These are phyloP conservation scores for Stomorhina lunata DNA, from an alignment of 2,888 invertebrate genomes.

Conservation along the genomic window DNA sequence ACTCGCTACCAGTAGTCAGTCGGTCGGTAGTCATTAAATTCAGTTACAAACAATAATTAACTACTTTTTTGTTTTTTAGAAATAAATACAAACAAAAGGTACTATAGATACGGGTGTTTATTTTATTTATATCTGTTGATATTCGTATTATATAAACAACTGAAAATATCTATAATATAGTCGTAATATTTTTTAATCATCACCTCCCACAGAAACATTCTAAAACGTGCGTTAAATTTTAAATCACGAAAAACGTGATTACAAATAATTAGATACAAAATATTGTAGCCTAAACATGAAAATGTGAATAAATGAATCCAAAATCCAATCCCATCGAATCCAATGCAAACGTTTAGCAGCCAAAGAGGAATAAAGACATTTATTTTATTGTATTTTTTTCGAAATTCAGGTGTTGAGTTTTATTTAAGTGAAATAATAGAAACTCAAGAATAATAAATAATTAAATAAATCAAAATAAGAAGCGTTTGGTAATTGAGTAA, in stretches of 20 bases:
- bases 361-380: too few species aligned
- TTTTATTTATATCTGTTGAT: background rate
- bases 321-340: too few species aligned
- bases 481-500: too few species aligned
- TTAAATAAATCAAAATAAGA: slow-evolving; percentile 7
- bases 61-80: too few species aligned
- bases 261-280: slow-evolving; percentile 57
- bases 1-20: background rate
- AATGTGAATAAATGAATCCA: background rate
- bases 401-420: background rate
- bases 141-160: background rate
- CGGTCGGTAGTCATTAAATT: background rate
- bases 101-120: too few species aligned
- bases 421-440: background rate
- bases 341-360: too few species aligned
- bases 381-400: too few species aligned
- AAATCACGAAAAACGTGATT: slow-evolving; percentile 64
- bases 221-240: slow-evolving; percentile 61
- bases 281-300: slow-evolving; percentile 10
- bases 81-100: too few species aligned
- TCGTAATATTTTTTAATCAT: slow-evolving; percentile 27
- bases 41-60: background rate
- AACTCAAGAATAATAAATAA: background rate
- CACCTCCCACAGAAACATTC: slow-evolving; percentile 49
- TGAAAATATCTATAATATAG: background rate